Conservation (phyloP, 92 coral and sea anemone genomes). For the Paramuricea clavata region DNA sequence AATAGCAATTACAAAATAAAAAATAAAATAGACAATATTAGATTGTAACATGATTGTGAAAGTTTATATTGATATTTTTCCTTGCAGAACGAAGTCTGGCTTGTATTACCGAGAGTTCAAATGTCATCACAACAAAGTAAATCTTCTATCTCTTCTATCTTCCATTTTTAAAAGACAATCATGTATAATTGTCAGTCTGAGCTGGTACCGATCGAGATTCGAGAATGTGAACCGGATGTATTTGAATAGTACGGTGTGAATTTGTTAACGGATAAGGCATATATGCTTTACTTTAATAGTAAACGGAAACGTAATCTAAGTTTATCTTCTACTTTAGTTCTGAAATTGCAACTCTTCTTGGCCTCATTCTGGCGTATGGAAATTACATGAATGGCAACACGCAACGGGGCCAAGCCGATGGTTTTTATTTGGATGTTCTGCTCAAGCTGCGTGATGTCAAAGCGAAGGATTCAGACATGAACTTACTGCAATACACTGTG, state of each 20-base stretch:
- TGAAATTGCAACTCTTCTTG: constrained; percentile 77
- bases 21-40: no score
- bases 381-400: constrained; percentile 99
- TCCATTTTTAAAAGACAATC: not conserved
- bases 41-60: no score
- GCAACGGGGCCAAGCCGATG: constrained; percentile 97
- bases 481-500: constrained; percentile 89
- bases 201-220: not conserved
- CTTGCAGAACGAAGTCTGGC: constrained; percentile 85
- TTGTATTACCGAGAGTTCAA: constrained; percentile 87
- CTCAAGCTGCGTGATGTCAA: constrained; percentile 90
- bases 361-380: constrained; percentile 87
- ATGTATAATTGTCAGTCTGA: not conserved
- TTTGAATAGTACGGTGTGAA: no score
- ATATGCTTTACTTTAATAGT: no score
- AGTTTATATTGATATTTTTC: not conserved
- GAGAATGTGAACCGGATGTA: no score
- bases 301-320: no score
- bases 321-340: constrained; percentile 57
- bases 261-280: no score
- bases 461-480: constrained; percentile 85
- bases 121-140: constrained; percentile 82
- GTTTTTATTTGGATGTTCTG: constrained; percentile 86
- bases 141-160: not conserved
- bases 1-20: no score